Conservation (phyloP, 1,140 invertebrate genomes). For the Polyergus mexicanus region DNA sequence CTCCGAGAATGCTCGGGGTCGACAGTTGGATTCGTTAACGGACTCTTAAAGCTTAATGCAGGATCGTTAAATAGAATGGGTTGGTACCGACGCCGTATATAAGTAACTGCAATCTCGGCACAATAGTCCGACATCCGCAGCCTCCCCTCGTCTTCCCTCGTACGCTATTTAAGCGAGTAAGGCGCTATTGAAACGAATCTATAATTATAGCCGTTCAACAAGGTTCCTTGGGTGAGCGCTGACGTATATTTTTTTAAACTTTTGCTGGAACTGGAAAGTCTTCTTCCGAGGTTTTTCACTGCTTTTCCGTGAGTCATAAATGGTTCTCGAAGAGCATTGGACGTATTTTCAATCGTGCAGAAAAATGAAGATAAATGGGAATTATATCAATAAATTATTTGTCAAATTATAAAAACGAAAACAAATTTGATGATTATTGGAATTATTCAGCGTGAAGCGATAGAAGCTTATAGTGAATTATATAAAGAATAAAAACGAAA, state of each 20-base stretch:
- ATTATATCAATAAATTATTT: constrained; percentile 21
- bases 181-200: constrained; percentile 28
- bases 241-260: constrained; percentile 35
- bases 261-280: background rate
- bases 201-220: background rate
- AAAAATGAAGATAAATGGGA: constrained; percentile 28
- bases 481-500: background rate
- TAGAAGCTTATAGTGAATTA: background rate
- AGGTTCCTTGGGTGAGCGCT: background rate
- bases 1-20: background rate
- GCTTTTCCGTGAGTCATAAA: background rate
- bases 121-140: constrained; percentile 10
- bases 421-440: background rate
- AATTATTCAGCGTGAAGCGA: background rate
- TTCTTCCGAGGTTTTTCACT: background rate
- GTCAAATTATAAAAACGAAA: background rate
- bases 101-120: constrained; percentile 15
- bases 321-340: background rate
- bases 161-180: constrained; percentile 14
- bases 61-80: constrained; percentile 35
- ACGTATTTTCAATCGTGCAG: background rate
- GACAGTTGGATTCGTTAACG: constrained; percentile 42
- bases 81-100: background rate
- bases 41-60: constrained; percentile 47
- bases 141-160: background rate